Percentiles rank a stretch among this genome's conserved stretches.
Conservation (phyloP, 2,888 invertebrate genomes). For the Rhamnusium bicolor region DNA sequence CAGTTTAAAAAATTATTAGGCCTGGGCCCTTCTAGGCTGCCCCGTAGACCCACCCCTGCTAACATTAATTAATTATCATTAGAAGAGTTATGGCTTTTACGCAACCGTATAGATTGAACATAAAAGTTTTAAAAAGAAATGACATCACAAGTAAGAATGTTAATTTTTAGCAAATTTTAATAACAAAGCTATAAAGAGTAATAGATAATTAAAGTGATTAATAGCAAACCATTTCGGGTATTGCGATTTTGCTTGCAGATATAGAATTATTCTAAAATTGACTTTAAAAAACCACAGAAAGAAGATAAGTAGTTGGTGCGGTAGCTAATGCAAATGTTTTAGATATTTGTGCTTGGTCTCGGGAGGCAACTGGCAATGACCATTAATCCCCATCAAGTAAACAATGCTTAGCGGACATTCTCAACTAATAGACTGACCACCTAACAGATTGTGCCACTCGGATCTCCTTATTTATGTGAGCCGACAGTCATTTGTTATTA, state of each 20-base stretch:
- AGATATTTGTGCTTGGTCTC: conserved; percentile 65
- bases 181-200: not conserved
- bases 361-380: conserved; percentile 56
- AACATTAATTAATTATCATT: no score
- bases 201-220: conserved; percentile 1
- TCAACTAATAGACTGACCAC: conserved; percentile 69
- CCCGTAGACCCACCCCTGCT: no score
- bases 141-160: not conserved
- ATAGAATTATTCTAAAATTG: conserved; percentile 1
- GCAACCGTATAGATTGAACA: not conserved
- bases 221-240: not conserved
- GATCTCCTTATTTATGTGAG: conserved; percentile 64
- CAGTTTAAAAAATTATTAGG: no score
- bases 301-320: conserved; percentile 50
- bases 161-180: not conserved
- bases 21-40: no score
- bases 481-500: conserved; percentile 65
- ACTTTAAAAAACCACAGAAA: conserved; percentile 28
- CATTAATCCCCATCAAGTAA: conserved; percentile 67
- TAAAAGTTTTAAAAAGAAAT: not conserved
- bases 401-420: conserved; percentile 68
- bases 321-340: conserved; percentile 64
- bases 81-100: no score
- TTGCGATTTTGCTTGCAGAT: conserved; percentile 10
- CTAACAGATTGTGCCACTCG: conserved; percentile 69